These are phyloP conservation scores for Heliconius charithonia DNA, from an alignment of 2,888 invertebrate genomes.

Conservation along the genomic window DNA sequence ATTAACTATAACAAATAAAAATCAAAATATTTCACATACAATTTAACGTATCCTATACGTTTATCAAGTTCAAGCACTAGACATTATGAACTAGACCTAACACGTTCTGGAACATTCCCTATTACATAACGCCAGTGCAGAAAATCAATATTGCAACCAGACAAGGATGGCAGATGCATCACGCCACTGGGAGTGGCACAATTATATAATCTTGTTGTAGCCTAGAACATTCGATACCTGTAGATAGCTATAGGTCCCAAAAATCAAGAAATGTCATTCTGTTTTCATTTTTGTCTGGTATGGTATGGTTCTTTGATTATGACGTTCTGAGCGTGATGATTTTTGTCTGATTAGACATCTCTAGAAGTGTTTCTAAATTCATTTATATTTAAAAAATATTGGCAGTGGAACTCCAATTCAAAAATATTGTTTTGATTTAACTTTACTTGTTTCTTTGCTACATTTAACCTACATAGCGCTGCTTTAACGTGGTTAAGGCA, in stretches of 20 bases:
- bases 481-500: too few relatives aligned
- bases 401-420: too few relatives aligned
- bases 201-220: background rate
- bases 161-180: conserved; percentile 17
- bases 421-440: too few relatives aligned
- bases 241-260: background rate
- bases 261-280: background rate
- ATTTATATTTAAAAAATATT: too few relatives aligned
- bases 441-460: too few relatives aligned
- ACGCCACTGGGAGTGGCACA: conserved; percentile 5
- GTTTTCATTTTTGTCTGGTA: background rate
- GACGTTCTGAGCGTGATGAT: too few relatives aligned
- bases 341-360: too few relatives aligned
- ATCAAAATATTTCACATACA: background rate
- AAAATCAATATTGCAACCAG: conserved; percentile 25
- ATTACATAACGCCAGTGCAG: background rate
- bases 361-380: too few relatives aligned
- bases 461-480: too few relatives aligned
- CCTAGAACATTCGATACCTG: background rate
- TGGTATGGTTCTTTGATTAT: too few relatives aligned
- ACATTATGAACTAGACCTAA: conserved; percentile 13
- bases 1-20: too few relatives aligned
- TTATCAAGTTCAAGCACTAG: background rate
- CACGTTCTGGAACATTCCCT: conserved; percentile 1
- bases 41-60: background rate